Percentiles rank a stretch among this genome's conserved stretches.
Evolutionary conservation across 2,113 vertebrate species (phyloP).

Genomic region (Sprattus sprattus): DNA sequence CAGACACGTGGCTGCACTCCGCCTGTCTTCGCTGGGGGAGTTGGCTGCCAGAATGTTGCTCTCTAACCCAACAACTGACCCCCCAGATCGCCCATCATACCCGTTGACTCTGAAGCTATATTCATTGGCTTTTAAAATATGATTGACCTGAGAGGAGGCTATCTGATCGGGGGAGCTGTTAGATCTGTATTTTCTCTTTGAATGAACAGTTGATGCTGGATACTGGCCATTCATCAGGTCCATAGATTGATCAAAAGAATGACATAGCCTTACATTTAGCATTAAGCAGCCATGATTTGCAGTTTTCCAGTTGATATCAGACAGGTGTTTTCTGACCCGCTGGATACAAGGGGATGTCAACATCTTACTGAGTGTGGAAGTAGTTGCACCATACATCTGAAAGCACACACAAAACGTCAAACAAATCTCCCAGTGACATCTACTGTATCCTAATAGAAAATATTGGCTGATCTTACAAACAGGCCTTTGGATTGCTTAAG

Average conservation of each 20-base stretch:
- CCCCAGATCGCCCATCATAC: slow-evolving; percentile 42
- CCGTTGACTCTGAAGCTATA: slow-evolving; percentile 51
- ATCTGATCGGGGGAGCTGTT: slow-evolving; percentile 37
- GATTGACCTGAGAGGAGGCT: slow-evolving; percentile 51
- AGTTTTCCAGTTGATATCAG: slow-evolving; percentile 20
- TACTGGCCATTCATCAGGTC: slow-evolving; percentile 35
- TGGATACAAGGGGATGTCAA: not conserved
- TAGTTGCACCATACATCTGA: not conserved
- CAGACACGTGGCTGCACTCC: slow-evolving; percentile 64
- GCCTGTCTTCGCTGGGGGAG: slow-evolving; percentile 59
- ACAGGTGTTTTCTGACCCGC: not conserved
- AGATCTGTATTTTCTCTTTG: slow-evolving; percentile 45
- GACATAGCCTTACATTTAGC: slow-evolving; percentile 21
- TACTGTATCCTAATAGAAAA: not conserved
- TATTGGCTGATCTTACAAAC: not conserved
- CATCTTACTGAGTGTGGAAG: not conserved
- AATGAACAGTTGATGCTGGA: slow-evolving; percentile 34
- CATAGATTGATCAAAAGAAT: slow-evolving; percentile 21
- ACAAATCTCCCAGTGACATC: not conserved
- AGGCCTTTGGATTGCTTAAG: not conserved
- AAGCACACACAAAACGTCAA: not conserved
- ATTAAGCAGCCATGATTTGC: not conserved
- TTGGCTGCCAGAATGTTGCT: slow-evolving; percentile 66
- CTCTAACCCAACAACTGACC: slow-evolving; percentile 61
- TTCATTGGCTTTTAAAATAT: slow-evolving; percentile 60